A percentile compares a stretch with the other conserved stretches of the same genome.
Evolutionary conservation across 2,113 vertebrate genomes (phyloP).

Genomic region (Oryzias woworae): DNA sequence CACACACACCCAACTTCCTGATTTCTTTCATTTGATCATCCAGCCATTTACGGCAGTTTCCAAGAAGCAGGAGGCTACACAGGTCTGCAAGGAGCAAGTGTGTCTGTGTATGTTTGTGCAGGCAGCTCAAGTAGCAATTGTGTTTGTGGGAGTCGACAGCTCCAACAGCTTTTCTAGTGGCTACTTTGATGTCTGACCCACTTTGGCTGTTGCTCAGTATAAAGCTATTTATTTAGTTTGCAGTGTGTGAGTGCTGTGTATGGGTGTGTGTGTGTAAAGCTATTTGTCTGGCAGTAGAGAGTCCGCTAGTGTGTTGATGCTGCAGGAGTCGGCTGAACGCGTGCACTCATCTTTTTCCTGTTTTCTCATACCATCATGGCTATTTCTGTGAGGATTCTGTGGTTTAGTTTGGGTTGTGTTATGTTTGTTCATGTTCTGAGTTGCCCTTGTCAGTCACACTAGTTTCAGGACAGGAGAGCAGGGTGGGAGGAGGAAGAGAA

Average conservation of each 20-base stretch:
- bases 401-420: no score
- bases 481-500: no score
- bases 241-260: slow-evolving; percentile 16
- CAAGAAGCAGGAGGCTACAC: slow-evolving; percentile 28
- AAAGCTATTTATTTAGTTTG: slow-evolving; percentile 73
- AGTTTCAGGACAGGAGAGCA: no score
- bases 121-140: slow-evolving; percentile 69
- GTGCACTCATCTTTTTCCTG: slow-evolving; percentile 9
- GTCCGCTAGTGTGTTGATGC: slow-evolving; percentile 46
- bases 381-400: background rate
- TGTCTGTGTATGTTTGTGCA: slow-evolving; percentile 40
- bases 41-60: slow-evolving; percentile 59
- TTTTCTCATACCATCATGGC: slow-evolving; percentile 19
- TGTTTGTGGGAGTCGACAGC: slow-evolving; percentile 48
- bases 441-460: no score
- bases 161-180: slow-evolving; percentile 70
- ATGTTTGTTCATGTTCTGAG: no score
- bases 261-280: slow-evolving; percentile 29
- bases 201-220: slow-evolving; percentile 73
- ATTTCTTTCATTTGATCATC: slow-evolving; percentile 70
- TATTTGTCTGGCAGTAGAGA: slow-evolving; percentile 57
- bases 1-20: slow-evolving; percentile 61
- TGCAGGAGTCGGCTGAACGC: slow-evolving; percentile 47
- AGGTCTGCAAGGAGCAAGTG: slow-evolving; percentile 12
- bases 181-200: slow-evolving; percentile 79